Base-by-base conservation (phyloP, 2,113 vertebrate species). In the Elephantulus edwardii region DNA sequence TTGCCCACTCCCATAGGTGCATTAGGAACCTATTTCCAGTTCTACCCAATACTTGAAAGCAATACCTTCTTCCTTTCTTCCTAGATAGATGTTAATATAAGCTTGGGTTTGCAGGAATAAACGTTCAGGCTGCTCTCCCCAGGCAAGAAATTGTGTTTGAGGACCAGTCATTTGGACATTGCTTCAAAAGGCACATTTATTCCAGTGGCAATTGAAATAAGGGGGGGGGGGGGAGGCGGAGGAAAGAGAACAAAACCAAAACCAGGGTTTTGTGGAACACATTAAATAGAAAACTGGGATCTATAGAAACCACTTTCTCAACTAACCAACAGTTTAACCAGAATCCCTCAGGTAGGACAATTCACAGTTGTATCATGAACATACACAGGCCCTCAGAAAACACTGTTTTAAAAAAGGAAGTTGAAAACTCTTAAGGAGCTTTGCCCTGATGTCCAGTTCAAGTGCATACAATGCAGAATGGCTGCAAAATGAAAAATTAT, bases 371-470 rank as follows among this genome's bases (percentile, higher is more conserved):
- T 90, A 90, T 81, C 54, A 20, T 48, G 75, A n/a, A 95, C 82
- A 74, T 82, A 72, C 90, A 93, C 35, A 88, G 88, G 79, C 87
- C 89, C 91, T 89, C 86, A 77, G 92, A 95, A 96, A 97, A 94
- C 72, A 95, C 87, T 95, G 93, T 91, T 90, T 83, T n/a, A n/a
- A 83, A 50, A 71, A 90, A 89, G 70, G 86, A 42, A 74, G 56
- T 42, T 8, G 95, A 96, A 58, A 96, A 90, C 89, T 93, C 94
- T 96, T 0, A 90, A 96, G 96, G 94, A 93, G 94, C 93, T 96
- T 68, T 95, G 95, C 95, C 96, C 97, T 96, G 96, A 96, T 93
- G 94, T 95, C 94, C 95, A 95, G 95, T 96, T 97, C 91, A 93
- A 95, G 83, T 94, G 92, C 90, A 78, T 20, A 93, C 81, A 93